Conservation (phyloP, 2,113 vertebrate species). For the Phodopus roborovskii region DNA sequence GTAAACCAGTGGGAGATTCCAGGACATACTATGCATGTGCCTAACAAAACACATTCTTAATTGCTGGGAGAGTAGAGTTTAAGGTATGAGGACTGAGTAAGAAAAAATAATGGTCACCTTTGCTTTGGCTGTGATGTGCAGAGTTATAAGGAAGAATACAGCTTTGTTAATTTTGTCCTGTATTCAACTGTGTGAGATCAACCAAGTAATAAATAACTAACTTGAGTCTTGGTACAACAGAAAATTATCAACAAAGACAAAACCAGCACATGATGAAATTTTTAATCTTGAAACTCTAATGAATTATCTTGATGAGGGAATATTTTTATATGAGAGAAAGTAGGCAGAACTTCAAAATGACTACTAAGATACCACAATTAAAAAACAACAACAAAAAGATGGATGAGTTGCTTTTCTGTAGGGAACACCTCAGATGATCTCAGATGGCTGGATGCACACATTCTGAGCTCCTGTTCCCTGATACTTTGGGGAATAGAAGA, state of each 20-base stretch:
- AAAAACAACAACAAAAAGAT: not conserved
- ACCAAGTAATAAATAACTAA: not conserved
- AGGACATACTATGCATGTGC: not conserved
- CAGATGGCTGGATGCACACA: not conserved
- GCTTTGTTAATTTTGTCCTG: not conserved
- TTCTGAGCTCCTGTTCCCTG: not conserved
- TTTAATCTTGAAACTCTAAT: constrained; percentile 1
- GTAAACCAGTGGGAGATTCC: not conserved
- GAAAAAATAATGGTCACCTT: not conserved
- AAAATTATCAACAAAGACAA: not conserved
- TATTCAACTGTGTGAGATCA: not conserved
- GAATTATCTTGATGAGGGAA: not conserved
- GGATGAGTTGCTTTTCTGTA: not conserved
- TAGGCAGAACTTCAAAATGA: not conserved
- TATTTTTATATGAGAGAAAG: not conserved
- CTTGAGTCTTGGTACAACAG: not conserved
- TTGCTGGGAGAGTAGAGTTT: not conserved
- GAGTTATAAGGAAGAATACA: not conserved
- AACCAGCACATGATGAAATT: not conserved
- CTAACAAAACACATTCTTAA: not conserved
- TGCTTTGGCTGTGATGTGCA: not conserved
- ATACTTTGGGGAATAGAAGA: not conserved
- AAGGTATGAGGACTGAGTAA: not conserved
- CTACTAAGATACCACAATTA: not conserved
- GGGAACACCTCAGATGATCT: not conserved